Percentiles rank a stretch among this genome's conserved stretches.
phyloP scores from a whole-genome alignment of 2,888 invertebrate genomes.

The Agonopterix heracliana region DNA sequence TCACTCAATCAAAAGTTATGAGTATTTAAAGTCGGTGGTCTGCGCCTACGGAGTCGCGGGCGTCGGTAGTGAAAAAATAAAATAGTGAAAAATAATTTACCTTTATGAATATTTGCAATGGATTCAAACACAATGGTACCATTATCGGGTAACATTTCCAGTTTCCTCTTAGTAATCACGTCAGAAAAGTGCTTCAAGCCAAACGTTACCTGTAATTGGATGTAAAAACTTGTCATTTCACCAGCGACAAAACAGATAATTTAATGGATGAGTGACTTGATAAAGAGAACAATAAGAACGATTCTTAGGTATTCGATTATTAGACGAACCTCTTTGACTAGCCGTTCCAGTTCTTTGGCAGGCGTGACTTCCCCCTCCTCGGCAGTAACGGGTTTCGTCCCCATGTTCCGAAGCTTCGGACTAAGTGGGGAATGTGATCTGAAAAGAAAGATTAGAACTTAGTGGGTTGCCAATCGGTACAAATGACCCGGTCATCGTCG shows the following conservation, averaged over 20 bases:
- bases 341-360: slow-evolving; percentile 83
- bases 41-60: too few relatives aligned
- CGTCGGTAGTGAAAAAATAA: too few relatives aligned
- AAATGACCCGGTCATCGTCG: too few relatives aligned
- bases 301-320: slow-evolving; percentile 7
- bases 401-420: slow-evolving; percentile 74
- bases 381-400: slow-evolving; percentile 67
- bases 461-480: too few relatives aligned
- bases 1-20: background rate
- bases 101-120: slow-evolving; percentile 90
- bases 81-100: slow-evolving; percentile 32
- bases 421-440: slow-evolving; percentile 81
- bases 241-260: slow-evolving; percentile 17
- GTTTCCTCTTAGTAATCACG: slow-evolving; percentile 92
- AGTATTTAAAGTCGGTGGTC: too few relatives aligned
- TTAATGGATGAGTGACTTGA: slow-evolving; percentile 18
- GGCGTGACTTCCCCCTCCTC: slow-evolving; percentile 79
- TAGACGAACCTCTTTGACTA: slow-evolving; percentile 79
- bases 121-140: slow-evolving; percentile 95
- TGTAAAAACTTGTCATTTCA: slow-evolving; percentile 14
- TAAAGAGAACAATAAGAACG: slow-evolving; percentile 9
- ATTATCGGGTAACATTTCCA: slow-evolving; percentile 95
- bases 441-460: slow-evolving; percentile 16
- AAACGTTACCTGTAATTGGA: slow-evolving; percentile 57
- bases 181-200: slow-evolving; percentile 91